Evolutionary conservation across 2,888 invertebrate species (phyloP).

Genomic region (Gisinianus flammeolus): DNA sequence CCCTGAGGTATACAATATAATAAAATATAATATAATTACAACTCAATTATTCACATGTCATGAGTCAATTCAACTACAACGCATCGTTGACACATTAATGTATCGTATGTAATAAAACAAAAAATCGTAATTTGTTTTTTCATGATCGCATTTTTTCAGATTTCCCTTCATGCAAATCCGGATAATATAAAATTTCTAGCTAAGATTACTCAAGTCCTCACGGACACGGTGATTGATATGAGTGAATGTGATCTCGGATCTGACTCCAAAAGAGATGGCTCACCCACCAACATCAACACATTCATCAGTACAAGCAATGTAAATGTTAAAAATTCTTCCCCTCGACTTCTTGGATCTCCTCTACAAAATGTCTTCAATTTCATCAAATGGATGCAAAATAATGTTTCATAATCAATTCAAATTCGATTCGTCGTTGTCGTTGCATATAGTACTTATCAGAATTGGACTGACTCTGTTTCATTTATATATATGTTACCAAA

Average conservation of each 20-base stretch:
- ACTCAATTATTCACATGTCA: neutral
- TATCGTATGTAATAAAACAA: too few relatives aligned
- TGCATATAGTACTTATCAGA: neutral
- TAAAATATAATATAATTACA: too few relatives aligned
- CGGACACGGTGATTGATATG: conserved; percentile 55
- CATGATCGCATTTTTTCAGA: conserved; percentile 37
- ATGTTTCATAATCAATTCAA: neutral
- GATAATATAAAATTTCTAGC: conserved; percentile 53
- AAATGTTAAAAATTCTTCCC: conserved; percentile 41
- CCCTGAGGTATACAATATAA: conserved; percentile 50
- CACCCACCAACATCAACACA: neutral
- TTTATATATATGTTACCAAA: neutral
- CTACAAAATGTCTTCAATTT: conserved; percentile 51
- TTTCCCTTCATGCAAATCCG: conserved; percentile 49
- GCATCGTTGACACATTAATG: too few relatives aligned
- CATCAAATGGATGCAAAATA: conserved; percentile 52
- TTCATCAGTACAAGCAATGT: conserved; percentile 17
- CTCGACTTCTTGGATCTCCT: conserved; percentile 47
- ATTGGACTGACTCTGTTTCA: neutral
- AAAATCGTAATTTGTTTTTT: too few relatives aligned
- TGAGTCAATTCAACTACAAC: neutral
- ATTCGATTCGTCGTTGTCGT: neutral
- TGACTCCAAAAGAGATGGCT: neutral
- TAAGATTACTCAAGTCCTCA: conserved; percentile 56
- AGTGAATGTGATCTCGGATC: conserved; percentile 48